Percentiles rank a stretch among this genome's conserved stretches.
Conservation (phyloP, 2,113 vertebrate genomes). For the Sinosuthora webbiana region DNA sequence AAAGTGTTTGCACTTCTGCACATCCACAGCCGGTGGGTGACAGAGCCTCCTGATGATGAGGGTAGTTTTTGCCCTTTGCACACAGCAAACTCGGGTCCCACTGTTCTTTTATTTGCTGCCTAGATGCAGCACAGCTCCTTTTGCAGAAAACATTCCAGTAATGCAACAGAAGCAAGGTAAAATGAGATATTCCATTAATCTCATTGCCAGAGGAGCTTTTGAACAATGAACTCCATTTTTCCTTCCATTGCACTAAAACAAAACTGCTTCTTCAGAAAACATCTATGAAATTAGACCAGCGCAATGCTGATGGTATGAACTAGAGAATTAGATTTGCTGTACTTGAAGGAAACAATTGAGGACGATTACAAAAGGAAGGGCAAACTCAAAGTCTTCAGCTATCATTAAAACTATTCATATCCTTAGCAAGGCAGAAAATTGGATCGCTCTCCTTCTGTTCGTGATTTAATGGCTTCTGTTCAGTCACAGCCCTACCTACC, state of each 20-base stretch:
- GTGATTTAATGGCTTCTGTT: conserved; percentile 40
- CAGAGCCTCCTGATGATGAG: background rate
- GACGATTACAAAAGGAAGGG: conserved; percentile 39
- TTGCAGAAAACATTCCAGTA: background rate
- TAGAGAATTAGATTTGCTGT: conserved; percentile 23
- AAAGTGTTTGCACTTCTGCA: background rate
- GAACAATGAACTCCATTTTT: background rate
- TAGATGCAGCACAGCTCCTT: background rate
- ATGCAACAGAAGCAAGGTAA: background rate
- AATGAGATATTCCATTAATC: background rate
- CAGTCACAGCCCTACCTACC: conserved; percentile 44
- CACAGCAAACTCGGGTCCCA: background rate
- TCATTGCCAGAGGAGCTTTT: background rate
- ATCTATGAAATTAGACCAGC: background rate
- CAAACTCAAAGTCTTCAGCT: conserved; percentile 30
- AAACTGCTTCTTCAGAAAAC: background rate
- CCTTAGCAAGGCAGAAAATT: conserved; percentile 46
- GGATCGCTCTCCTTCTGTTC: conserved; percentile 42
- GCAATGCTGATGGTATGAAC: background rate
- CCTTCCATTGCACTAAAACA: background rate
- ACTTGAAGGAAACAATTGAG: conserved; percentile 16
- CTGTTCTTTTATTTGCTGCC: background rate
- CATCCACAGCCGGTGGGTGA: rapidly evolving
- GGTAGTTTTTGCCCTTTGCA: background rate
- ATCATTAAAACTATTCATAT: conserved; percentile 39